Base-by-base conservation (phyloP, 2,888 invertebrate species). In the Dryocosmus kuriphilus region DNA sequence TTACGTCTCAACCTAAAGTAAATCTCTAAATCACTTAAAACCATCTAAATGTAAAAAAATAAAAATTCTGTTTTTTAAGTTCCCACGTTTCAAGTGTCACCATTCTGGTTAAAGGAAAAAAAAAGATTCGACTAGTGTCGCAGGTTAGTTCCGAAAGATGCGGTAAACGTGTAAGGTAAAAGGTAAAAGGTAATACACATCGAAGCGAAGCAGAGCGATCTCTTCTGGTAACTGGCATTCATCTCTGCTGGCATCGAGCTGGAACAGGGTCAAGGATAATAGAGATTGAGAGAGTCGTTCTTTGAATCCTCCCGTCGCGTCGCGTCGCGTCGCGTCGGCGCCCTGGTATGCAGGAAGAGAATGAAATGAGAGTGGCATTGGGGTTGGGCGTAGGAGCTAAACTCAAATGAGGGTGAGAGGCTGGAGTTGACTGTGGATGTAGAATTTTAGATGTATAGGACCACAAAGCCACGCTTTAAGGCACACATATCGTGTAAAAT, bases 401-500 rank as follows among this genome's bases (percentile, higher is more conserved):
- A 38, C 55, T 35, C 63, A 32, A 55, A 41, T 76, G 79, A 57
- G 74, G 30, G 30, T 57, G 67, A 61, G 27, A 61, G 74, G 77
- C 55, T 76, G 74, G 24, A 76, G 67, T 57, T 74, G 77, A 78
- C 77, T 57, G 76, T 30, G 75, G 78, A 81, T 55, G 78, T 71
- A 57, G 55, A n/a, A n/a, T n/a, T n/a, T n/a, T n/a, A n/a, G n/a
- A n/a, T n/a, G n/a, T n/a, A n/a, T n/a, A 71, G 77, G 62, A 38
- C 35, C 67, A 71, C 55, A 65, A 57, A 22, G 71, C 63, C 73
- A 22, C 62, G 57, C 24, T 71, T 65, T 35, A 6, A 62, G 60
- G 73, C 38, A 73, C 61, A n/a, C 79, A 80, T 77, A 79, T 76
- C 78, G 81, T 75, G 85, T 89, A 87, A 89, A 88, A 87, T 89